These are phyloP conservation scores for Urocyon cinereoargenteus DNA, from an alignment of 2,797 vertebrate genomes.

Conservation along the genomic window DNA sequence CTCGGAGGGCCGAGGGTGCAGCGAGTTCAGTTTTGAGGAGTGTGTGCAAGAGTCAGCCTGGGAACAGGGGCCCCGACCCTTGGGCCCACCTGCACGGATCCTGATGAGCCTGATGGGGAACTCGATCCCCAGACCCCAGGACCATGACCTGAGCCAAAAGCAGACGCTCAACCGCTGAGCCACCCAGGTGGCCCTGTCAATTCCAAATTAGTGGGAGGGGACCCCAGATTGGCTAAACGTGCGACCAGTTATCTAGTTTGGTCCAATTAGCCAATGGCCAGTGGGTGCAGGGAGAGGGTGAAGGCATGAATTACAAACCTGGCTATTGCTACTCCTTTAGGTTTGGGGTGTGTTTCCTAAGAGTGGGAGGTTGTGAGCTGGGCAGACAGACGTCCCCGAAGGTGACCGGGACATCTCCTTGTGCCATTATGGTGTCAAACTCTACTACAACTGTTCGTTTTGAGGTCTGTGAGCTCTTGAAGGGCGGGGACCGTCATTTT, in stretches of 20 bases:
- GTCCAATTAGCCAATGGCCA: neutral
- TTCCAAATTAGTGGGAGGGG: neutral
- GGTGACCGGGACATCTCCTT: neutral
- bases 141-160: too few species aligned
- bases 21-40: neutral
- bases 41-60: neutral
- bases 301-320: neutral
- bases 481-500: slow-evolving; percentile 44
- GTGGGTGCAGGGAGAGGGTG: too few species aligned
- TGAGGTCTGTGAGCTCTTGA: slow-evolving; percentile 41
- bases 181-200: too few species aligned
- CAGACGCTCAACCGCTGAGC: too few species aligned
- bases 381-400: neutral
- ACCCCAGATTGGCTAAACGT: slow-evolving; percentile 6
- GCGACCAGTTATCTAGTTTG: neutral
- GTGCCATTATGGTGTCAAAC: neutral
- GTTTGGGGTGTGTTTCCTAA: neutral
- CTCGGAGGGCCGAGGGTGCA: fast-evolving
- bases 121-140: too few species aligned
- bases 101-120: neutral
- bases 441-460: neutral
- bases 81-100: neutral
- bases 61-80: neutral
- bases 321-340: neutral
- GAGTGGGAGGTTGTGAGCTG: neutral